Conservation (phyloP, 2,113 vertebrate genomes). For the Climacteris rufus region DNA sequence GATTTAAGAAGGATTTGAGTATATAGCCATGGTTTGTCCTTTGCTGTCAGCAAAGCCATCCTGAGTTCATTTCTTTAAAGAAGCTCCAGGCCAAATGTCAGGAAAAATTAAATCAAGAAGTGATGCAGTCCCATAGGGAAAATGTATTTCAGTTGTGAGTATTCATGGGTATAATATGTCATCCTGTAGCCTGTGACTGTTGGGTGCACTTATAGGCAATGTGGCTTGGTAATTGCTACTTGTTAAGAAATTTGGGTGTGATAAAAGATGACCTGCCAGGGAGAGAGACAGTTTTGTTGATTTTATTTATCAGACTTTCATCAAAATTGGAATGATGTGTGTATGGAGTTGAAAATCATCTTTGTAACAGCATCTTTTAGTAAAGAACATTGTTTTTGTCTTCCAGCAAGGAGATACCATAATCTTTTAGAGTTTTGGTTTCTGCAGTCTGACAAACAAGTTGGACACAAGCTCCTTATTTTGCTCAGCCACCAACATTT, state of each 20-base stretch:
- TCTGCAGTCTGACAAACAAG: neutral
- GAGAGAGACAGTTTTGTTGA: conserved; percentile 35
- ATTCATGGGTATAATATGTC: conserved; percentile 55
- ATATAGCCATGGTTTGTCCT: conserved; percentile 41
- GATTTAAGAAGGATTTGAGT: conserved; percentile 33
- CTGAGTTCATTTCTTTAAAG: conserved; percentile 63
- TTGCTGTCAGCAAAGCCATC: conserved; percentile 55
- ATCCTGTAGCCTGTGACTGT: conserved; percentile 46
- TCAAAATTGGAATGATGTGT: neutral
- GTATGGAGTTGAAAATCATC: neutral
- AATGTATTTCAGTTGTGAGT: conserved; percentile 61
- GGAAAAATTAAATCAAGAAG: conserved; percentile 65
- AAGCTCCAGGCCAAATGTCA: conserved; percentile 58
- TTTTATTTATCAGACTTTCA: conserved; percentile 41
- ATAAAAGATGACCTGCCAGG: conserved; percentile 32
- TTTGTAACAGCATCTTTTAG: neutral
- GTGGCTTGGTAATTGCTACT: conserved; percentile 42
- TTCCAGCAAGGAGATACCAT: neutral
- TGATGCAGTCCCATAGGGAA: conserved; percentile 52
- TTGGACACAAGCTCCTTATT: neutral
- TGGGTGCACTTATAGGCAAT: conserved; percentile 34
- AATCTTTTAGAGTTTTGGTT: neutral
- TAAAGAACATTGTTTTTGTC: neutral
- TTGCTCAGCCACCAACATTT: neutral
- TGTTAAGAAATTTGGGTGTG: conserved; percentile 44